These are phyloP conservation scores for Stenodera caucasica DNA, from an alignment of 2,888 invertebrate genomes.

Conservation along the genomic window DNA sequence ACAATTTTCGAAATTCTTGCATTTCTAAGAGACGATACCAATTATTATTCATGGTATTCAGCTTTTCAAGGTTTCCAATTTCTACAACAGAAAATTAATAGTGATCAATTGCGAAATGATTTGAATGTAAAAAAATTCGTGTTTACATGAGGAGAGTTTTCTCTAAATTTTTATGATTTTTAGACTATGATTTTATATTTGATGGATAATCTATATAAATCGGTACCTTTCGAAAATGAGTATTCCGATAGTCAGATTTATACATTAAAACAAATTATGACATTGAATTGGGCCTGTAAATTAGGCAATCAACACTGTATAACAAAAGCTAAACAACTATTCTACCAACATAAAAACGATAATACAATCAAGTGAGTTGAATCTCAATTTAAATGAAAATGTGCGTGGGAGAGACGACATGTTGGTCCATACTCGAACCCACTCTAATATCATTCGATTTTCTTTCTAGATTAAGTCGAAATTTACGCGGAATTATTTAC, in stretches of 20 bases:
- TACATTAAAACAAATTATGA: conserved; percentile 63
- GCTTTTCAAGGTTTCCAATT: conserved; percentile 59
- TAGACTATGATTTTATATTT: conserved; percentile 21
- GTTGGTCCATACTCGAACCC: too few species aligned
- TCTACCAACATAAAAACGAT: conserved; percentile 33
- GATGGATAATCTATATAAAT: conserved; percentile 31
- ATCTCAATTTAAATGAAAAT: too few species aligned
- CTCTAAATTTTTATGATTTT: conserved; percentile 6
- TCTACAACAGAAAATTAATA: conserved; percentile 25
- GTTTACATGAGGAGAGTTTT: not conserved
- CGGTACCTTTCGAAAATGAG: conserved; percentile 30
- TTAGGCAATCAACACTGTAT: conserved; percentile 64
- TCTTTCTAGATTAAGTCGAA: conserved; percentile 59
- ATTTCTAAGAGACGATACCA: conserved; percentile 69
- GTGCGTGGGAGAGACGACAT: too few species aligned
- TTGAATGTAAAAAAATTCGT: conserved; percentile 15
- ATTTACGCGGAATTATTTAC: conserved; percentile 72
- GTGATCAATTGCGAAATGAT: not conserved
- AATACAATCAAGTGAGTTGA: too few species aligned
- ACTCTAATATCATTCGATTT: too few species aligned
- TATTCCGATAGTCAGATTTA: conserved; percentile 53
- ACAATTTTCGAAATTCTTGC: conserved; percentile 66
- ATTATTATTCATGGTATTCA: conserved; percentile 77
- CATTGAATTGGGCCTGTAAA: conserved; percentile 67
- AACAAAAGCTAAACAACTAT: conserved; percentile 54